These are phyloP conservation scores for Polypedilum vanderplanki DNA, from an alignment of 1,140 invertebrate genomes.

Conservation along the genomic window DNA sequence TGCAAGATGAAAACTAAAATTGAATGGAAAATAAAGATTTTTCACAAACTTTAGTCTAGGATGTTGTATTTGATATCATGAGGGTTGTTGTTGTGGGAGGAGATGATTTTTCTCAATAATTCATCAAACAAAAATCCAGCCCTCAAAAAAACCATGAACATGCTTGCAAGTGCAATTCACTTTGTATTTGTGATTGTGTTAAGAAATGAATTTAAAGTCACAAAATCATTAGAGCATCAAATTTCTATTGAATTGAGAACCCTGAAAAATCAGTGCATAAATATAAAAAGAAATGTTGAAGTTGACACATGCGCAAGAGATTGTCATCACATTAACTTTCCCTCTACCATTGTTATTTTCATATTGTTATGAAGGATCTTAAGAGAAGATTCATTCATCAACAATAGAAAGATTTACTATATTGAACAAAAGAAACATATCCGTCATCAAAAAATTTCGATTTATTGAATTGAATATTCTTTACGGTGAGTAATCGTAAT, in stretches of 20 bases:
- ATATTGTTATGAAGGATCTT: not conserved
- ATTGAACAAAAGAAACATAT: not conserved
- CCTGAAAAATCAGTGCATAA: not conserved
- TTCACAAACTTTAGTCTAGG: not conserved
- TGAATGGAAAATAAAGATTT: not conserved
- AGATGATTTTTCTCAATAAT: not conserved
- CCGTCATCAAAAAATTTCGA: not conserved
- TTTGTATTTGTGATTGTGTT: not conserved
- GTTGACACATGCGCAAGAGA: conserved; percentile 16
- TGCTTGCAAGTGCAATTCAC: not conserved
- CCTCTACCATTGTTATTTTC: not conserved
- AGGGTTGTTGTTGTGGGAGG: not conserved
- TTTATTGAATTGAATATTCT: not conserved
- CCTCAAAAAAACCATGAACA: not conserved
- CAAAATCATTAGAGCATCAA: conserved; percentile 7
- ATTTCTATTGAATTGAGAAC: not conserved
- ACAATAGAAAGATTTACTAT: not conserved
- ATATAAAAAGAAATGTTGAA: conserved; percentile 2
- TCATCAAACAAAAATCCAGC: not conserved
- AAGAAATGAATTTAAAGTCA: not conserved
- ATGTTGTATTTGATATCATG: not conserved
- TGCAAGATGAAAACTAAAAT: conserved; percentile 4
- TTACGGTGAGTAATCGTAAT: not conserved
- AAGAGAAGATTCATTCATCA: not conserved
- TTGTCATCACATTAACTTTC: conserved; percentile 17